Evolutionary conservation across 2,888 invertebrate genomes (phyloP), one percentile per base, ranked within the genome.

Genomic region (Hirtodrosophila histrioides): DNA sequence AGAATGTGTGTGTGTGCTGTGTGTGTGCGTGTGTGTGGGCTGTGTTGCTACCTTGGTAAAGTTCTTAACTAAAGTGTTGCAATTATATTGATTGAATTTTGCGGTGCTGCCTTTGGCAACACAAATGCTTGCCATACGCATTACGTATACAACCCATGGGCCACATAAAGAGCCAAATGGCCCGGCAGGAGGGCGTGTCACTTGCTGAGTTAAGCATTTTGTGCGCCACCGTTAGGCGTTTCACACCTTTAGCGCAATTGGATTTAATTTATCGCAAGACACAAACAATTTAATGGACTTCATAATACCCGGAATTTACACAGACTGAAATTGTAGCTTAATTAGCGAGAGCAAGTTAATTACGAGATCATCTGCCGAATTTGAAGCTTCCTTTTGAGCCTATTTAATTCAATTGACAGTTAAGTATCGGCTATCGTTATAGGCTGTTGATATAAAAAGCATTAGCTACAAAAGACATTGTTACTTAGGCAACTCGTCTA

Each of bases 61-160:
- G 80, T 82, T 80, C 76, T 70, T 66, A 69, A 60, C 80, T 78
- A 76, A 82, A 82, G 81, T 82, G 83, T 82, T 71, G 83, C 83
- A 83, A 83, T 80, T 84, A 83, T 82, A 84, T 83, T 83, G 83
- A 83, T 83, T 83, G 84, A 82, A 83, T 84, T 83, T 79, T 80
- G 78, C 64, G 80, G 78, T 56, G 57, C 37, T 57, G 56, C 69
- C 69, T 72, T 69, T 60, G 56, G 49, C 54, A 69, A 50, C 46
- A 40, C 35, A 60, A 60, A 51, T 65, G 53, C 17, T 8, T 50
- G 43, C 24, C 51, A 36, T 33, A 12, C 12, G 5, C 55, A 56
- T 62, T 67, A 49, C 51, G 67, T 41, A 51, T 57, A 55, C 57
- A 56, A 46, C 57, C 39, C 49, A 5, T 39, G 40, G 41, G 24